Conservation (phyloP, 2,113 vertebrate genomes). For the Salvator merianae region DNA sequence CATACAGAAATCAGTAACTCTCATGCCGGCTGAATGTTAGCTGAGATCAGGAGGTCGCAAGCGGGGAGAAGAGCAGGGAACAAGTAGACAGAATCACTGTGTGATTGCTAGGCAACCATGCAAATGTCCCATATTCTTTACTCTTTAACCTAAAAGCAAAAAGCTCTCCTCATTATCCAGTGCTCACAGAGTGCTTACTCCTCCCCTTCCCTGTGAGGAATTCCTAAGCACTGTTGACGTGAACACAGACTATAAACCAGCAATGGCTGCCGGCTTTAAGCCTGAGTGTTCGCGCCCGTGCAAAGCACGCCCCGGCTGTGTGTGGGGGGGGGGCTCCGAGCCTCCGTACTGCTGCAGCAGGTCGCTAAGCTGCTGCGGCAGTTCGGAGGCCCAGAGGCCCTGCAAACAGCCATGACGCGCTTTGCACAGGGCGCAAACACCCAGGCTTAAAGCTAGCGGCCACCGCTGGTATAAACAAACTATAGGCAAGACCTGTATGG, state of each 20-base stretch:
- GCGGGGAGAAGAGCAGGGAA: slow-evolving; percentile 38
- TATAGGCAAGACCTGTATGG: too few species aligned
- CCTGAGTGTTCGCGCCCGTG: too few species aligned
- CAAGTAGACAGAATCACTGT: slow-evolving; percentile 12
- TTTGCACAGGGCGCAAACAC: too few species aligned
- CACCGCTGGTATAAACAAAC: too few species aligned
- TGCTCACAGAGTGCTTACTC: background rate
- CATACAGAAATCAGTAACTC: background rate
- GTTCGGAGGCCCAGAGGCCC: too few species aligned
- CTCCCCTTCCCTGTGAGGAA: background rate
- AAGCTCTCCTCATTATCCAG: background rate
- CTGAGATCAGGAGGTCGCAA: background rate
- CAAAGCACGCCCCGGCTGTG: too few species aligned
- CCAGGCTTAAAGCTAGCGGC: too few species aligned
- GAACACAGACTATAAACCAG: background rate
- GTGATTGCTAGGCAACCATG: background rate
- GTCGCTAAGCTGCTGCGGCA: too few species aligned
- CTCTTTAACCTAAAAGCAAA: background rate
- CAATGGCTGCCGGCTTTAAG: too few species aligned
- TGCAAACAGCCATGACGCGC: too few species aligned
- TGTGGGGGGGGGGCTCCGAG: too few species aligned
- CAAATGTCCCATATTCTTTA: background rate
- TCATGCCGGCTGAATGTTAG: background rate
- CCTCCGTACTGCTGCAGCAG: too few species aligned
- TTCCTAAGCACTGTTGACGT: background rate